Conservation (phyloP, 2,888 invertebrate species). For the Mesorhabditis belari region DNA sequence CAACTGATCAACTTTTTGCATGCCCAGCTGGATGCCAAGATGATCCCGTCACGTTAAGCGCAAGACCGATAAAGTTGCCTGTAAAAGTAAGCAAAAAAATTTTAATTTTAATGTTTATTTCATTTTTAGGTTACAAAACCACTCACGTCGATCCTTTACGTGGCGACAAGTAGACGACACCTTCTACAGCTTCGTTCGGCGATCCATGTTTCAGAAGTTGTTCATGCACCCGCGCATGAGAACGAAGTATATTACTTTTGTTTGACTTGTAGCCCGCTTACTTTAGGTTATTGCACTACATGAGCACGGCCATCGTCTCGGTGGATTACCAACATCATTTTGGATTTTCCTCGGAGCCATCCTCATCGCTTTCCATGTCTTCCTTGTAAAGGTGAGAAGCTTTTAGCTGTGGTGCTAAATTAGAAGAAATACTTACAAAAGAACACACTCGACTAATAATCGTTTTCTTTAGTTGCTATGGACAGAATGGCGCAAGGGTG, state of each 20-base stretch:
- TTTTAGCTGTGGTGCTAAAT: neutral
- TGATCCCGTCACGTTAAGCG: constrained; percentile 63
- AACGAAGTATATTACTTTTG: constrained; percentile 64
- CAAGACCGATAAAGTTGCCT: constrained; percentile 18
- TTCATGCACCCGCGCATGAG: constrained; percentile 77
- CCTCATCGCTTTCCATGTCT: constrained; percentile 82
- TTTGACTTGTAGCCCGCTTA: neutral
- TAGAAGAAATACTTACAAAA: neutral
- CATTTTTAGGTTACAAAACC: constrained; percentile 62
- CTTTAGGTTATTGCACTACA: constrained; percentile 47
- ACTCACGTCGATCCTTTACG: constrained; percentile 78
- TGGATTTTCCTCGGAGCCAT: constrained; percentile 83
- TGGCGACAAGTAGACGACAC: constrained; percentile 80
- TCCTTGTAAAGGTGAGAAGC: constrained; percentile 78
- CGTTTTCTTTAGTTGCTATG: neutral
- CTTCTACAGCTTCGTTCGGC: constrained; percentile 72
- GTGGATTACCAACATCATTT: constrained; percentile 80
- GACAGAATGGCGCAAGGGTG: constrained; percentile 33
- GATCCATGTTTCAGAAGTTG: constrained; percentile 34
- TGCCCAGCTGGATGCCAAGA: constrained; percentile 91
- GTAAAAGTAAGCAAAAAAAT: constrained; percentile 18
- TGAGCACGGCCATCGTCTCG: constrained; percentile 71
- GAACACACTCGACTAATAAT: neutral
- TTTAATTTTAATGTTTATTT: neutral
- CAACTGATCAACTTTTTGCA: constrained; percentile 57